Base-by-base conservation (phyloP, 2,888 invertebrate genomes). In the Hypercompe scribonia region DNA sequence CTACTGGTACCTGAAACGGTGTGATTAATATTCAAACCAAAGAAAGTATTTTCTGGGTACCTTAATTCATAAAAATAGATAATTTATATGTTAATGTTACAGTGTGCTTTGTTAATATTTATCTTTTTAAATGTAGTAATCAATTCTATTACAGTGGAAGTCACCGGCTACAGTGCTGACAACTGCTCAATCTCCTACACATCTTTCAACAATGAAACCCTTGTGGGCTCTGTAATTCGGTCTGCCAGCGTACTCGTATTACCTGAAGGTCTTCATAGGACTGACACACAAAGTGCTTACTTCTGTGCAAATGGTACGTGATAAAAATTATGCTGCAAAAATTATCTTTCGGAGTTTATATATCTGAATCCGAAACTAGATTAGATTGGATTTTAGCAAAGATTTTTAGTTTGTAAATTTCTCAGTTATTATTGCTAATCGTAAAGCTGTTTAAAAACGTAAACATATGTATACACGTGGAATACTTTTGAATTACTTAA, bases 261-360 rank as follows among this genome's bases (percentile, higher is more conserved):
- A 21, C 96, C 97, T 1, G 97, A 97, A 87, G 97, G 97, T 21
- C 91, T 97, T 0, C 96, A 96, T 63, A 93, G 96, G 76, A 96
- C 96, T n/a, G 97, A 97, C 81, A 97, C 97, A 0, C 97, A 97
- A 87, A 97, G 97, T 83, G 97, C 97, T 18, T 97, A 97, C 88
- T 97, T 97, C 88, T 97, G 97, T 87, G 97, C 97, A 13, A 97
- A 97, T 84, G 97, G 97, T 97, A 86, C 88, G 91, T 87, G 61
- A 15, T 15, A 1, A n/a, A 54, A 54, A n/a, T 54, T n/a, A 54
- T 54, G n/a, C 24, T 24, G n/a, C n/a, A 13, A 28, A 58, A 58
- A 28, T n/a, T n/a, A 11, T 58, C 1, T 13, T 3, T 28, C 46
- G 28, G 28, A n/a, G 21, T 46, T 46, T 50, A 58, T 3, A 28